Percentiles rank a stretch among this genome's conserved stretches.
phyloP scores from a whole-genome alignment of 1,140 invertebrate genomes.

The Drosophila tani region DNA sequence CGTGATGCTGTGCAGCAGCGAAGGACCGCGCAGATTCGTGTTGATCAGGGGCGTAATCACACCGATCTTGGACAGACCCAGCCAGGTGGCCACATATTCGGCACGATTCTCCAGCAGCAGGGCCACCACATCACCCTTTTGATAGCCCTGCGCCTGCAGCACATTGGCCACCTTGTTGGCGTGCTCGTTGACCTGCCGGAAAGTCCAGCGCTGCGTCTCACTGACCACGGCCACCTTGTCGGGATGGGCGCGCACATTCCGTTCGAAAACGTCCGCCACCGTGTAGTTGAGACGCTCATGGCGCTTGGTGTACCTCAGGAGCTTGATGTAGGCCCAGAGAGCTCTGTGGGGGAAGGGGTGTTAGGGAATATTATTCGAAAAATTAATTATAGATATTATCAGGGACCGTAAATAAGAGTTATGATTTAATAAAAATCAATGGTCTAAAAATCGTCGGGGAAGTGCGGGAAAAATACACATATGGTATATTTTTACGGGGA shows the following conservation, averaged over 20 bases:
- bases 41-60: constrained; percentile 96
- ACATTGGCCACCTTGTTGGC: constrained; percentile 95
- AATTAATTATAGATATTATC: neutral
- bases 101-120: constrained; percentile 95
- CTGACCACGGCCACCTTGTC: constrained; percentile 92
- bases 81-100: constrained; percentile 95
- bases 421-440: too few species aligned
- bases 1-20: constrained; percentile 94
- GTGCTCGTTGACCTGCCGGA: constrained; percentile 92
- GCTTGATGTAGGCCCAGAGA: constrained; percentile 89
- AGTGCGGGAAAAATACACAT: too few species aligned
- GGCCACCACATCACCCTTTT: constrained; percentile 94
- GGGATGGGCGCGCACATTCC: constrained; percentile 89
- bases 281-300: constrained; percentile 89
- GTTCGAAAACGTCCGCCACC: constrained; percentile 90
- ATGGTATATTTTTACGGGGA: too few species aligned
- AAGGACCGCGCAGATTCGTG: constrained; percentile 92
- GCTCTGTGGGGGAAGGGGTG: constrained; percentile 61
- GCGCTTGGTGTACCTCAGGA: constrained; percentile 87
- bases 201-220: constrained; percentile 90
- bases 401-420: too few species aligned
- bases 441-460: too few species aligned
- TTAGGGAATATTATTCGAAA: too few species aligned
- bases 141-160: constrained; percentile 91
- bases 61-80: constrained; percentile 96